A percentile compares a stretch with the other conserved stretches of the same genome.
Evolutionary conservation across 1,140 invertebrate genomes (phyloP).

Genomic region (Atta cephalotes): DNA sequence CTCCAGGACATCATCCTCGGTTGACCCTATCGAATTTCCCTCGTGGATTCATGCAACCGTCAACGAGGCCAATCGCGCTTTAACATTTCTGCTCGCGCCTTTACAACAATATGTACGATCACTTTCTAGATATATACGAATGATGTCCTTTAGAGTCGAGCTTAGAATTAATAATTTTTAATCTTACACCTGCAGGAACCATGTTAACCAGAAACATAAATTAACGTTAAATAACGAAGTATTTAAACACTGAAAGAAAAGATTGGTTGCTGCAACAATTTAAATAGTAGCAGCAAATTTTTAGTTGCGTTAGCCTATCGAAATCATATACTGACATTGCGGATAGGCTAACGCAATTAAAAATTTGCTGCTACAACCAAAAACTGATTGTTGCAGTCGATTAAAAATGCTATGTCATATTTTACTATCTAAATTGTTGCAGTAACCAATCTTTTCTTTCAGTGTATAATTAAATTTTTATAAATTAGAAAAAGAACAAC

Average conservation of each 20-base stretch:
- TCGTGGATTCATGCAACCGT: conserved; percentile 37
- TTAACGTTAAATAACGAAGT: not conserved
- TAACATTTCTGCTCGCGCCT: conserved; percentile 75
- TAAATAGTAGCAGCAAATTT: too few species aligned
- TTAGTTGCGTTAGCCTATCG: too few species aligned
- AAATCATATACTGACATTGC: too few species aligned
- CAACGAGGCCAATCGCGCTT: conserved; percentile 76
- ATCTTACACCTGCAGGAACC: not conserved
- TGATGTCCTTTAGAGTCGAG: not conserved
- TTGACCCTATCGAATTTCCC: conserved; percentile 52
- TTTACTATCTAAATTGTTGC: too few species aligned
- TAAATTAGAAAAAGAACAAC: not conserved
- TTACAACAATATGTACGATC: conserved; percentile 57
- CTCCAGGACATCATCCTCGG: conserved; percentile 37
- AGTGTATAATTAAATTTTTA: not conserved
- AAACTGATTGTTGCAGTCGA: too few species aligned
- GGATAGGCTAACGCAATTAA: too few species aligned
- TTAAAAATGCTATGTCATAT: not conserved
- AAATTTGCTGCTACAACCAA: too few species aligned
- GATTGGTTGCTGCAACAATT: too few species aligned
- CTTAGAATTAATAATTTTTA: conserved; percentile 5
- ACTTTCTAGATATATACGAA: not conserved
- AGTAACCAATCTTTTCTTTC: too few species aligned
- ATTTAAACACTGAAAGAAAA: too few species aligned
- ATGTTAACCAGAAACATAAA: not conserved